These are phyloP conservation scores for Drosophila subpulchrella DNA, from an alignment of 1,140 invertebrate genomes.

Conservation along the genomic window DNA sequence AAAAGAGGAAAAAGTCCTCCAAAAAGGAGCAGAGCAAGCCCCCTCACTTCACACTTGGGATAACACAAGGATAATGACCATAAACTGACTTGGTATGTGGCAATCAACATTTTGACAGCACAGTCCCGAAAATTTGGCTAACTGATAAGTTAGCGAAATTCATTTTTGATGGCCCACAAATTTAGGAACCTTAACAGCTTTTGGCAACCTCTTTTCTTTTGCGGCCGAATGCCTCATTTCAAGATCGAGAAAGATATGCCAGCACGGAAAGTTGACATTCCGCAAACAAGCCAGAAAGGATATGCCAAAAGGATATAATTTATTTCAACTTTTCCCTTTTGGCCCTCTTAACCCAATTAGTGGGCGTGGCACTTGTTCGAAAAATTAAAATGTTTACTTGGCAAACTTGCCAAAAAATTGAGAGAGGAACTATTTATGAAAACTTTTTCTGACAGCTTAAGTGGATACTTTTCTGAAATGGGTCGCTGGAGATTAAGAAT, in stretches of 20 bases:
- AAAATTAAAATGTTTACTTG: conserved; percentile 67
- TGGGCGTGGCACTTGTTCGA: conserved; percentile 49
- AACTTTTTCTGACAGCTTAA: conserved; percentile 47
- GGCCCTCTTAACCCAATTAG: conserved; percentile 55
- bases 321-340: conserved; percentile 24
- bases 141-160: conserved; percentile 44
- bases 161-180: conserved; percentile 44
- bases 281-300: conserved; percentile 29
- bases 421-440: conserved; percentile 14
- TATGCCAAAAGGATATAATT: conserved; percentile 46
- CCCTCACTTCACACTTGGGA: conserved; percentile 57
- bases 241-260: conserved; percentile 37
- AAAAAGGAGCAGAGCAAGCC: not conserved
- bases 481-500: conserved; percentile 19
- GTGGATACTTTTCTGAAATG: conserved; percentile 56
- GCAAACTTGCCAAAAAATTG: conserved; percentile 25
- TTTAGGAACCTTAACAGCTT: conserved; percentile 25
- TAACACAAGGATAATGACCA: conserved; percentile 83
- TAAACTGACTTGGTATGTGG: conserved; percentile 67
- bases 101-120: conserved; percentile 46
- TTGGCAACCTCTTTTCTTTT: conserved; percentile 23
- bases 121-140: conserved; percentile 17
- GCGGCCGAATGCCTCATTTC: conserved; percentile 27
- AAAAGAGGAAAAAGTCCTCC: not conserved
- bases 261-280: conserved; percentile 57